A percentile compares a stretch with the other conserved stretches of the same genome.
Evolutionary conservation across 2,888 invertebrate species (phyloP).

Genomic region (Griposia aprilina): DNA sequence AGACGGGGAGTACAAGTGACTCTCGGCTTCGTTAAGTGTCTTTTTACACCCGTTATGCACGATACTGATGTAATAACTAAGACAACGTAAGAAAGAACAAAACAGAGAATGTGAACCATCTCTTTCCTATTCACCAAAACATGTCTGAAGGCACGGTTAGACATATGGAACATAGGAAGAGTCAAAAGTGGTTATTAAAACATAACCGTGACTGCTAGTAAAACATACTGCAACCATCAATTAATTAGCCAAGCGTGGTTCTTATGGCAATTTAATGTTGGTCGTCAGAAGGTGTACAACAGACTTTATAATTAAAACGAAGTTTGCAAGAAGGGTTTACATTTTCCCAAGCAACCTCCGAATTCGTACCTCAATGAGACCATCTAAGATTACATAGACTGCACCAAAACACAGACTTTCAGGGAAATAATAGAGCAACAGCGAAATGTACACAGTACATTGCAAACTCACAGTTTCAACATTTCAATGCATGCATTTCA

Average conservation of each 20-base stretch:
- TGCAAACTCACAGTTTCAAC: slow-evolving; percentile 48
- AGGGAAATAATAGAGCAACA: slow-evolving; percentile 41
- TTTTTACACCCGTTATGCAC: too few species aligned
- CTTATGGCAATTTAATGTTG: background rate
- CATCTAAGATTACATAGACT: slow-evolving; percentile 30
- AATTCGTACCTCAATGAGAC: slow-evolving; percentile 24
- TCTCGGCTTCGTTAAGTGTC: too few species aligned
- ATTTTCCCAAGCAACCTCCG: slow-evolving; percentile 12
- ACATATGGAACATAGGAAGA: background rate
- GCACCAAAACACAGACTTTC: slow-evolving; percentile 37
- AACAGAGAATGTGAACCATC: background rate
- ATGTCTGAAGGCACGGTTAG: too few species aligned
- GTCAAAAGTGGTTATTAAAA: too few species aligned
- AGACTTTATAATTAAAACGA: background rate
- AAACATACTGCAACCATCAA: background rate
- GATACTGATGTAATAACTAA: background rate
- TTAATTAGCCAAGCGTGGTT: background rate
- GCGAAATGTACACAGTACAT: slow-evolving; percentile 41
- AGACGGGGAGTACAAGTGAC: too few species aligned
- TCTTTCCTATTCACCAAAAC: background rate
- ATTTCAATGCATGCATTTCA: slow-evolving; percentile 57
- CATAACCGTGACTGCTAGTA: background rate
- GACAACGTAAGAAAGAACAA: background rate
- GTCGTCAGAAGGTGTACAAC: background rate
- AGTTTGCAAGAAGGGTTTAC: background rate